Percentiles rank a stretch among this genome's conserved stretches.
These are phyloP conservation scores for Stictocephala bisonia DNA, from an alignment of 2,888 invertebrate species.

Conservation along the genomic window DNA sequence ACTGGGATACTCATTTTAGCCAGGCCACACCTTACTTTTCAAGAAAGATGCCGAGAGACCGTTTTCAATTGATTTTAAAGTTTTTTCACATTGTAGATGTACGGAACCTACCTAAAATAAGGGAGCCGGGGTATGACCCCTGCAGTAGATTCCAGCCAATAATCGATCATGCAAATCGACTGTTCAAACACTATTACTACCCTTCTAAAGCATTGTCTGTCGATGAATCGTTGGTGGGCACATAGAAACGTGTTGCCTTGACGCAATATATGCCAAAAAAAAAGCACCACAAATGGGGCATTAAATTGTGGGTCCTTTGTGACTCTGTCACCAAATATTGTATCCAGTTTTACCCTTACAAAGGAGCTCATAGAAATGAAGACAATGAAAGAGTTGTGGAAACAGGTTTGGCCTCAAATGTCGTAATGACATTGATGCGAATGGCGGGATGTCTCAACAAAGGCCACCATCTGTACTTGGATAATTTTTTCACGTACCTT, in stretches of 20 bases:
- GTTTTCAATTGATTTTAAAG: constrained; percentile 22
- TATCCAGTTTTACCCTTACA: constrained; percentile 28
- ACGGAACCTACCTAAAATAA: not conserved
- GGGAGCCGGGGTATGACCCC: constrained; percentile 22
- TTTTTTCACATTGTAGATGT: constrained; percentile 36
- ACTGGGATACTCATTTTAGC: constrained; percentile 15
- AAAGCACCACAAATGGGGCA: constrained; percentile 37
- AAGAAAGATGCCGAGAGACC: constrained; percentile 9
- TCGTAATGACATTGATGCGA: constrained; percentile 18
- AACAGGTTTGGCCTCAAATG: constrained; percentile 21
- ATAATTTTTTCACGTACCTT: constrained; percentile 34
- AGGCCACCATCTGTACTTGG: constrained; percentile 29
- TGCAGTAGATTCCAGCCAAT: constrained; percentile 15
- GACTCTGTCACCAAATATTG: constrained; percentile 40
- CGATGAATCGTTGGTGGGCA: constrained; percentile 38
- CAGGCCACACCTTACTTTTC: constrained; percentile 37
- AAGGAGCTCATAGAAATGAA: not conserved
- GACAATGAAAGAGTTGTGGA: not conserved
- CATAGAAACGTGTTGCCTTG: constrained; percentile 21
- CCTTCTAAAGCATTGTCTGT: constrained; percentile 19
- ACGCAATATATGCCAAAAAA: constrained; percentile 35
- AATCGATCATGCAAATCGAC: constrained; percentile 25
- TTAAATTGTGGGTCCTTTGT: constrained; percentile 35
- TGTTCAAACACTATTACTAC: constrained; percentile 12
- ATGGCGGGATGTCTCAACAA: constrained; percentile 26